Percentiles rank a stretch among this genome's conserved stretches.
Conservation (phyloP, 2,113 vertebrate genomes). For the Hypocryptadius cinnamomeus region DNA sequence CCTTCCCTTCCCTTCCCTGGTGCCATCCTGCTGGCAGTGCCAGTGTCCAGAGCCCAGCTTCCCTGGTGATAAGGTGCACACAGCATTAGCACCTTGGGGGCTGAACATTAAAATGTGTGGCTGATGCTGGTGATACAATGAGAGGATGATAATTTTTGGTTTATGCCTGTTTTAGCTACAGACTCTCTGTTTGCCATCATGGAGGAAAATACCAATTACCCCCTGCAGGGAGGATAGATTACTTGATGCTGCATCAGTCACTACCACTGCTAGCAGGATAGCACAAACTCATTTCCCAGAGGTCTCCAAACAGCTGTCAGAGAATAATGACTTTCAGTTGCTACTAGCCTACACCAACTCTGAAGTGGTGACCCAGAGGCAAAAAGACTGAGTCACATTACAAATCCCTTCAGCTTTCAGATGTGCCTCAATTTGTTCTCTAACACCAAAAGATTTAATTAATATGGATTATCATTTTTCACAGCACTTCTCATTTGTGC, state of each 20-base stretch:
- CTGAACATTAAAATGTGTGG: background rate
- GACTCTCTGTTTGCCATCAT: background rate
- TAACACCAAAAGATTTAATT: background rate
- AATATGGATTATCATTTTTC: constrained; percentile 2
- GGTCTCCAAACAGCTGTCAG: background rate
- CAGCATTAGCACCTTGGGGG: background rate
- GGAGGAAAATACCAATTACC: background rate
- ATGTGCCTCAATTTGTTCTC: background rate
- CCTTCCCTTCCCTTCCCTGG: background rate
- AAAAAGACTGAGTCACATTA: background rate
- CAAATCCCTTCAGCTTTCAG: constrained; percentile 24
- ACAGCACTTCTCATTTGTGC: background rate
- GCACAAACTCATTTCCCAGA: constrained; percentile 24
- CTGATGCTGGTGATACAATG: background rate
- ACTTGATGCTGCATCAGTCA: background rate
- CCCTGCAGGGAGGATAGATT: background rate
- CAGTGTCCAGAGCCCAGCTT: background rate
- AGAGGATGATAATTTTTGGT: background rate
- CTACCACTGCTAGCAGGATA: background rate
- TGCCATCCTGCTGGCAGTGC: background rate
- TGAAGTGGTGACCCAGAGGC: background rate
- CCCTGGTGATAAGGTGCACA: background rate
- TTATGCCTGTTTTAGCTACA: background rate
- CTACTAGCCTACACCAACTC: background rate
- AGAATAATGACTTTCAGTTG: constrained; percentile 18